Evolutionary conservation across 2,797 vertebrate species (phyloP), one percentile per base, ranked within the genome.

Genomic region (Sphenopsis melanotis): DNA sequence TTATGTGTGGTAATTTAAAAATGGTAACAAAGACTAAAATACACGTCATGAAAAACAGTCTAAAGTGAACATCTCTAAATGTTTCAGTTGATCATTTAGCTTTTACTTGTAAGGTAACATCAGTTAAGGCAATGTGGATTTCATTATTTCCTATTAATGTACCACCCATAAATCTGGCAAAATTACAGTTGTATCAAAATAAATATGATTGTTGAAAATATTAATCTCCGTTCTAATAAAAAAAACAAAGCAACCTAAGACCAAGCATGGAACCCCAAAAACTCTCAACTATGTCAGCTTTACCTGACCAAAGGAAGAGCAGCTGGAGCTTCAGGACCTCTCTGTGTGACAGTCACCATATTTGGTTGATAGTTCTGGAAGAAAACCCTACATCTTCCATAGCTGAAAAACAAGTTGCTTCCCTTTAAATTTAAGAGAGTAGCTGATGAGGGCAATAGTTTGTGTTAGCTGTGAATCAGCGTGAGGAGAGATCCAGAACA

Each of bases 191-290:
- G 1, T 39, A 42, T 66, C 12, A 46, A 52, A 70, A 79, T 46
- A 49, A 74, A 57, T 37, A 7, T 29, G 64, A 1, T 53, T 60
- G 30, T 42, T 57, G 52, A 66, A 77, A 83, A 52, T 3, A 4
- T 46, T 81, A 63, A 56, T 37, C 50, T 80, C 1, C 0, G 1
- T 57, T 57, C 21, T 75, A 37, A 37, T 42, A 16, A 42, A 56
- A 39, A 17, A 23, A 18, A 8, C 9, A 49, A 42, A 50, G 6
- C 46, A 83, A 37, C 12, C 23, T 29, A 61, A n/a, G n/a, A 53
- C 46, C 34, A 47, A 11, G 15, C 7, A 27, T 17, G 12, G 10
- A 55, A 27, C 15, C 36, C 50, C 0, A 0, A 29, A 59, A 29
- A 4, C 44, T 37, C 15, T 64, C 56, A 81, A 4, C 44, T 4